Evolutionary conservation across 2,797 vertebrate genomes (phyloP), one percentile per base, ranked within the genome.

Genomic region (Euphonia xanthogaster): DNA sequence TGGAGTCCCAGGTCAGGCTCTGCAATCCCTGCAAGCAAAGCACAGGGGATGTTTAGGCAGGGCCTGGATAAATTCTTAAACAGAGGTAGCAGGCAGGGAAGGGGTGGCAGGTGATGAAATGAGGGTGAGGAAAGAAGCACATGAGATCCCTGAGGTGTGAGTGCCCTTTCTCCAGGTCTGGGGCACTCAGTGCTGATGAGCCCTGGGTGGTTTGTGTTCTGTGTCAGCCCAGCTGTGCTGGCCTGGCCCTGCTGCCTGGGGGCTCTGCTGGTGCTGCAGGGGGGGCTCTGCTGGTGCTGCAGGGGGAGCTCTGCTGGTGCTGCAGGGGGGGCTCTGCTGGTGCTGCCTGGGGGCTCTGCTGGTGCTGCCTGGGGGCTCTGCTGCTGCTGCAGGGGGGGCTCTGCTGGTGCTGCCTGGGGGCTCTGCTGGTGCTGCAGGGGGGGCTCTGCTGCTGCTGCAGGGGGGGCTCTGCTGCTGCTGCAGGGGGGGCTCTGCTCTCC

Each of bases 91-190:
- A 13, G 55, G 51, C 71, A 89, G 62, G 83, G 68, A 30, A 3
- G 94, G 92, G 95, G 66, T 60, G 72, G 84, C 24, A 30, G 76
- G 67, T 83, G 92, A 93, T 92, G 88, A 86, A 94, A 93, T 72
- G 76, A 37, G 79, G 92, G 82, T 92, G 95, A 74, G 60, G 84
- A 93, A 74, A 88, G 80, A 42, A 72, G 79, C 90, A 90, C 60
- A 87, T 72, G 24, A 87, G n/a, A 2, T 78, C 72, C 70, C 95
- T 86, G 75, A 51, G 55, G 75, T 39, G 54, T 24, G 40, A 57
- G 76, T 91, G 84, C 86, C 51, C 19, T 95, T 83, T 65, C 92
- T 68, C 53, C 86, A 47, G 86, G 67, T 70, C 57, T 73, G 93
- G 76, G 86, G 73, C 83, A 35, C 62, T 71, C 11, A 0, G 50